Percentiles rank a stretch among this genome's conserved stretches.
These are phyloP conservation scores for Hyposoter dolosus DNA, from an alignment of 2,888 invertebrate genomes.

Conservation along the genomic window DNA sequence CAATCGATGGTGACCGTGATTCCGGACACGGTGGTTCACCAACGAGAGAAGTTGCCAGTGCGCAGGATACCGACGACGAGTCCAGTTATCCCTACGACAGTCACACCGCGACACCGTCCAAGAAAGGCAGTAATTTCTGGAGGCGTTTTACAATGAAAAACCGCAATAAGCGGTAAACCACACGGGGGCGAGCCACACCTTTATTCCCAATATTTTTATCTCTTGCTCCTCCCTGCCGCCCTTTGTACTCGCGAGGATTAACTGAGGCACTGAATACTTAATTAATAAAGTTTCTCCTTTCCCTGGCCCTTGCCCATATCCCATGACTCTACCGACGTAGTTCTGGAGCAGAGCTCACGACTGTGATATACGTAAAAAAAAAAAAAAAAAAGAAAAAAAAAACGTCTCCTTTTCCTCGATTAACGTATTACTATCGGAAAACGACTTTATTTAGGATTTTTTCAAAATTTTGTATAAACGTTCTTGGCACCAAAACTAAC, in stretches of 20 bases:
- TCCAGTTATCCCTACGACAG: slow-evolving; percentile 85
- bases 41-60: slow-evolving; percentile 81
- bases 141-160: slow-evolving; percentile 90
- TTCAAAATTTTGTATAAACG: too few relatives aligned
- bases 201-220: neutral
- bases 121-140: slow-evolving; percentile 86
- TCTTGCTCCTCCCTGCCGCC: slow-evolving; percentile 23
- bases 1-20: slow-evolving; percentile 82
- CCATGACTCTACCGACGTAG: slow-evolving; percentile 75
- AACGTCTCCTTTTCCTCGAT: slow-evolving; percentile 43
- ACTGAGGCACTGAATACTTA: slow-evolving; percentile 64
- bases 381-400: slow-evolving; percentile 25
- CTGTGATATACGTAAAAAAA: slow-evolving; percentile 80
- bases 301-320: slow-evolving; percentile 57
- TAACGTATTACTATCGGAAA: too few relatives aligned
- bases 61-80: slow-evolving; percentile 86
- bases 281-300: slow-evolving; percentile 52
- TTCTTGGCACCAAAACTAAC: too few relatives aligned
- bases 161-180: slow-evolving; percentile 88
- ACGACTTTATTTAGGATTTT: too few relatives aligned
- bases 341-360: slow-evolving; percentile 81
- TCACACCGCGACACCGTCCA: slow-evolving; percentile 78
- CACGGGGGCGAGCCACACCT: slow-evolving; percentile 46
- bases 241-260: slow-evolving; percentile 47
- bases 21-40: slow-evolving; percentile 84